These are phyloP conservation scores for Euproctis similis DNA, from an alignment of 2,888 invertebrate species.

Conservation along the genomic window DNA sequence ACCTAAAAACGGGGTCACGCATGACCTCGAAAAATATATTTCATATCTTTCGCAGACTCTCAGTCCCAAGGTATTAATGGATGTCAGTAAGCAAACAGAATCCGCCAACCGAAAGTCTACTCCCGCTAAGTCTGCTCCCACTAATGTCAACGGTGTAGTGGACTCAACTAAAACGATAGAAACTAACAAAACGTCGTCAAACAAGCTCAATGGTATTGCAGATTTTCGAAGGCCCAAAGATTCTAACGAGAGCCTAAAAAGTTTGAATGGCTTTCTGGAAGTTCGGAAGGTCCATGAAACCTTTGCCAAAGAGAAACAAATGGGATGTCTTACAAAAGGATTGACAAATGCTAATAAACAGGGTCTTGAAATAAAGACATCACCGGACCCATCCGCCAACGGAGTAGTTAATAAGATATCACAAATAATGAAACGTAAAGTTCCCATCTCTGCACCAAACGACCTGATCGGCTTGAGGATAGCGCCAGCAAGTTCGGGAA, in stretches of 20 bases:
- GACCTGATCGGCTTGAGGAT: slow-evolving; percentile 40
- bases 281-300: slow-evolving; percentile 43
- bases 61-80: slow-evolving; percentile 64
- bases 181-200: slow-evolving; percentile 36
- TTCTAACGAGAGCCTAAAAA: slow-evolving; percentile 39
- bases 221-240: slow-evolving; percentile 47
- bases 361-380: slow-evolving; percentile 31
- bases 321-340: slow-evolving; percentile 42
- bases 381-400: slow-evolving; percentile 59
- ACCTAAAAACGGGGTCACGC: slow-evolving; percentile 62
- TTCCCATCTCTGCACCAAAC: slow-evolving; percentile 44
- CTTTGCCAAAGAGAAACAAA: slow-evolving; percentile 38
- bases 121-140: slow-evolving; percentile 23
- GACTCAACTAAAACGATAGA: slow-evolving; percentile 37
- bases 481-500: slow-evolving; percentile 39
- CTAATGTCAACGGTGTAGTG: slow-evolving; percentile 27
- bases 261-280: slow-evolving; percentile 60
- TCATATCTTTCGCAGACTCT: slow-evolving; percentile 67
- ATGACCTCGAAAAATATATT: slow-evolving; percentile 69
- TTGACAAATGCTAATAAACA: slow-evolving; percentile 46
- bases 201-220: slow-evolving; percentile 38
- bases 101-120: slow-evolving; percentile 28
- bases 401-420: slow-evolving; percentile 32
- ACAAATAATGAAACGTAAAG: slow-evolving; percentile 39
- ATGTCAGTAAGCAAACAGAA: slow-evolving; percentile 54